phyloP scores from a whole-genome alignment of 2,888 invertebrate genomes.

The Tanypteryx hageni region DNA sequence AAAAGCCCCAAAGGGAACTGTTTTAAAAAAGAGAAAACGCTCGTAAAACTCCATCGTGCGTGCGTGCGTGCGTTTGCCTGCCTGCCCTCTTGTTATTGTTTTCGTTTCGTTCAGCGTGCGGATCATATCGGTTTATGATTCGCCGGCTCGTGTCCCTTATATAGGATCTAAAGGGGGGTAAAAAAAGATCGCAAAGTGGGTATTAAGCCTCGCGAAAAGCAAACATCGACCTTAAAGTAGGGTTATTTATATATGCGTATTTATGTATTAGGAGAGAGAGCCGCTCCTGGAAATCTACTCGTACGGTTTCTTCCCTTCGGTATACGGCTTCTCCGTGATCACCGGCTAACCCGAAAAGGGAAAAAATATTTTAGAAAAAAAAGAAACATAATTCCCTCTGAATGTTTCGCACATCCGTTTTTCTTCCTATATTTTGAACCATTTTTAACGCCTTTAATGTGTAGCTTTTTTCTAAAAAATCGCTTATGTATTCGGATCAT shows the following conservation, averaged over 20 bases:
- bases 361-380: too few species aligned
- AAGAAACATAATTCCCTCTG: too few species aligned
- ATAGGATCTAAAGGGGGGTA: background rate
- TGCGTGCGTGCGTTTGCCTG: background rate
- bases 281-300: background rate
- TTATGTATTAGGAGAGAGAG: background rate
- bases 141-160: background rate
- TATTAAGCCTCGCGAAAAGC: slow-evolving; percentile 43
- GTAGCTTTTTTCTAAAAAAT: too few species aligned
- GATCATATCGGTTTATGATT: background rate
- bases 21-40: background rate
- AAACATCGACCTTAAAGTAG: slow-evolving; percentile 1
- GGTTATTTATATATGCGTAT: background rate
- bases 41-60: slow-evolving; percentile 19
- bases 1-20: background rate
- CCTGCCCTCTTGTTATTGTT: background rate
- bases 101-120: slow-evolving; percentile 17
- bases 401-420: too few species aligned
- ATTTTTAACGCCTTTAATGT: too few species aligned
- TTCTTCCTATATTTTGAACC: too few species aligned
- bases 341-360: background rate
- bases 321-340: background rate
- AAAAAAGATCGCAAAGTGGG: slow-evolving; percentile 51
- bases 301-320: slow-evolving; percentile 22
- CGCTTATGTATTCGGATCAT: too few species aligned